Evolutionary conservation across 1,140 invertebrate genomes (phyloP).

Genomic region (Magallana ariakensis): DNA sequence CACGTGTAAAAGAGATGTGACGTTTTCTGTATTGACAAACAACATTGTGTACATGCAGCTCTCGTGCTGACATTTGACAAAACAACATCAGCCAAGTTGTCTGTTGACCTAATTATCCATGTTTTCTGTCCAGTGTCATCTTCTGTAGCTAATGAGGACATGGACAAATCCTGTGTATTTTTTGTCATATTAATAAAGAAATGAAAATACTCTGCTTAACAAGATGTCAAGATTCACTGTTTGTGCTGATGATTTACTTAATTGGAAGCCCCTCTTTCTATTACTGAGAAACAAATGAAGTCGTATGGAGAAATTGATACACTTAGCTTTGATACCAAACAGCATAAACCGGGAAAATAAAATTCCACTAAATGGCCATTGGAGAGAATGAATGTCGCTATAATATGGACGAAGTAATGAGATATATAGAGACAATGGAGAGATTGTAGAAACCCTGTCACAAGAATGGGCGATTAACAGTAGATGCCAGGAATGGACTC

Average conservation of each 20-base stretch:
- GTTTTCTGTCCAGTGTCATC: slow-evolving; percentile 7
- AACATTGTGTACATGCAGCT: background rate
- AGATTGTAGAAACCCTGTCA: too few relatives aligned
- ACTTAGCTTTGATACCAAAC: background rate
- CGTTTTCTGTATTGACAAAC: slow-evolving; percentile 22
- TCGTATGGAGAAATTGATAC: background rate
- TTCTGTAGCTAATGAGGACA: slow-evolving; percentile 2
- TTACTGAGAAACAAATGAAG: background rate
- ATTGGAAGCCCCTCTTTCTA: background rate
- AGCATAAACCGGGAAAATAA: background rate
- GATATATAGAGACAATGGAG: background rate
- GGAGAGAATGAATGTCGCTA: background rate
- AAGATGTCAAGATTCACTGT: slow-evolving; percentile 2
- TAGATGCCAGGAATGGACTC: too few relatives aligned
- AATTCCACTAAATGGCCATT: background rate
- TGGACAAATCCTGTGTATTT: background rate
- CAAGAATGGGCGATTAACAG: too few relatives aligned
- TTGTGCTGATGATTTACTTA: background rate
- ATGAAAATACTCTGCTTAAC: background rate
- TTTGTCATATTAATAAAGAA: background rate
- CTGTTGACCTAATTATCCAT: background rate
- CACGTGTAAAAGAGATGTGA: background rate
- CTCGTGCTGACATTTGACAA: slow-evolving; percentile 20
- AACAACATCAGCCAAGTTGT: slow-evolving; percentile 9
- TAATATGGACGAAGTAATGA: background rate